Evolutionary conservation across 1,140 invertebrate species (phyloP).

Genomic region (Trichomalopsis sarcophagae): DNA sequence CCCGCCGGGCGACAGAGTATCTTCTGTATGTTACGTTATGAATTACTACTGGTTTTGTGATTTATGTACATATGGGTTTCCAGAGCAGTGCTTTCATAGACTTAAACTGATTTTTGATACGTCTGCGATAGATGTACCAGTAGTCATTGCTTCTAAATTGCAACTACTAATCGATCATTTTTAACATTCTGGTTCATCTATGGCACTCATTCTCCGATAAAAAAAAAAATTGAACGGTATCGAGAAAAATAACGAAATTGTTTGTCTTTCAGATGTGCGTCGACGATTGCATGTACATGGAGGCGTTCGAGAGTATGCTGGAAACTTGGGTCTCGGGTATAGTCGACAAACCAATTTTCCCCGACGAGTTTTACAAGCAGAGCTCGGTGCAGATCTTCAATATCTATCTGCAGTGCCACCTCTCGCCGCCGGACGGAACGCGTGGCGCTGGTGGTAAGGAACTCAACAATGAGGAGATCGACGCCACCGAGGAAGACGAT

Average conservation of each 20-base stretch:
- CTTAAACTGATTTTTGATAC: slow-evolving; percentile 7
- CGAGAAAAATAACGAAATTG: neutral
- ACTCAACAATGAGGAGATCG: slow-evolving; percentile 77
- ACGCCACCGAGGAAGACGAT: slow-evolving; percentile 84
- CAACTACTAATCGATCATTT: neutral
- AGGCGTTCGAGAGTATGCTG: slow-evolving; percentile 88
- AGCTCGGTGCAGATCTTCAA: slow-evolving; percentile 82
- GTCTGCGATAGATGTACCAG: neutral
- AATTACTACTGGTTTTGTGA: slow-evolving; percentile 23
- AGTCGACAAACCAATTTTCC: slow-evolving; percentile 73
- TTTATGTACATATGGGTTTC: slow-evolving; percentile 22
- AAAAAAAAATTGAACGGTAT: neutral
- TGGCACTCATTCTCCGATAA: neutral
- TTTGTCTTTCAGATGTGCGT: slow-evolving; percentile 68
- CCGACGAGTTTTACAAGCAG: slow-evolving; percentile 75
- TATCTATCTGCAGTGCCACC: slow-evolving; percentile 87
- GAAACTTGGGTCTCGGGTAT: slow-evolving; percentile 85
- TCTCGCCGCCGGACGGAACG: slow-evolving; percentile 87
- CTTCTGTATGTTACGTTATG: slow-evolving; percentile 19
- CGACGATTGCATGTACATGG: slow-evolving; percentile 83
- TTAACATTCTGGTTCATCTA: slow-evolving; percentile 4
- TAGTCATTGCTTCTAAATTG: neutral
- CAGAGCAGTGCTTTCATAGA: slow-evolving; percentile 3
- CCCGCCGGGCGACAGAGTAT: slow-evolving; percentile 6
- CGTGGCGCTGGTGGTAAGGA: slow-evolving; percentile 73